Evolutionary conservation across 2,888 invertebrate species (phyloP), one percentile per base, ranked within the genome.

Genomic region (Eristalinus aeneus): DNA sequence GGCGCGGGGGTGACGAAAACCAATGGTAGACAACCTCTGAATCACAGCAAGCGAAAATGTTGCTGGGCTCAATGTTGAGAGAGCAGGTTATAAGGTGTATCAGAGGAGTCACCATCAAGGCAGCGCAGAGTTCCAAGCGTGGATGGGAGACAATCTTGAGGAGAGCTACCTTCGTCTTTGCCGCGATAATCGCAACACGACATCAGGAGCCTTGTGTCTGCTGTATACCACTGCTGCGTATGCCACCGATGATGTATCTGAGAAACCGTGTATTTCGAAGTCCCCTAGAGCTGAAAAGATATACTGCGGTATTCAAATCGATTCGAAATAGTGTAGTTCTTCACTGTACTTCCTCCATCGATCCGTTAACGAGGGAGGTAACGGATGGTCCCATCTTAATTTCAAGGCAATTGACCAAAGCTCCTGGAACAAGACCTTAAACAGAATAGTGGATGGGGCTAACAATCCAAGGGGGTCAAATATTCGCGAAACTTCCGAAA

Each of bases 1-100:
- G 84, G 10, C 83, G 54, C 0, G 83, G 88, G 12, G 39, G 39
- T n/a, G 73, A 64, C 5, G 84, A 79, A 1, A 91, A 58, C 90
- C 90, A 91, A 36, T 84, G 75, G 1, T 90, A 69, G 1, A 89
- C 89, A n/a, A 90, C 89, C 11, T 88, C 88, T 0, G 90, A 91
- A 74, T 91, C 90, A 0, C 89, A 88, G 81, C 83, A 88, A 16
- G 84, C 86, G 34, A 54, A 64, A 54, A 56, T 4, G 16, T 69
- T 12, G 68, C 69, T 20, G n/a, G 5, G 12, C n/a, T 63, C 75
- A 0, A 2, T 32, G 20, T 53, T 4, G 0, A 84, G 58, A 0
- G 85, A 75, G 1, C 32, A 46, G 56, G 32, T 82, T 11, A 82
- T 11, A 0, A 69, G 54, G 10, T 11, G 23, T 22, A 79, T 9